A percentile compares a stretch with the other conserved stretches of the same genome.
Conservation (phyloP, 2,797 vertebrate species). For the Menidia menidia region DNA sequence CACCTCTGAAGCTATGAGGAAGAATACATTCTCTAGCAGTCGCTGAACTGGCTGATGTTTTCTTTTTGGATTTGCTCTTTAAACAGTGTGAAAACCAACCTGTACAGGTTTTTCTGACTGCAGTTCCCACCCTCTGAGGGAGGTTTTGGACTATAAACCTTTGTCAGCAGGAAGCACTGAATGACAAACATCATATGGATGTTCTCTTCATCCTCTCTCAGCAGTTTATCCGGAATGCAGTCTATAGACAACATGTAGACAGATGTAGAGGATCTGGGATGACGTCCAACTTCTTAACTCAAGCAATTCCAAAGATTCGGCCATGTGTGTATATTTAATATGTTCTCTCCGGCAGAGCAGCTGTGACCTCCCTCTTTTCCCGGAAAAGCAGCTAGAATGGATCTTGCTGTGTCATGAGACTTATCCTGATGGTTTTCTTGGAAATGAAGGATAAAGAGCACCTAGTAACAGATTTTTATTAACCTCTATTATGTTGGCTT, state of each 20-base stretch:
- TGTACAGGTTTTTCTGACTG: no score
- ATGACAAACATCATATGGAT: neutral
- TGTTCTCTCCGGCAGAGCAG: constrained; percentile 21
- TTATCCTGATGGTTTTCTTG: constrained; percentile 46
- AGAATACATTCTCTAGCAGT: no score
- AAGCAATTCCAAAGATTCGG: constrained; percentile 41
- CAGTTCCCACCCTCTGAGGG: neutral
- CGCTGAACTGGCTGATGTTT: neutral
- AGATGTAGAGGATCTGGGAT: constrained; percentile 38
- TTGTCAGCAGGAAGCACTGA: neutral
- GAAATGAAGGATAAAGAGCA: constrained; percentile 43
- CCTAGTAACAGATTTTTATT: constrained; percentile 36
- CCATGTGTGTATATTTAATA: constrained; percentile 41
- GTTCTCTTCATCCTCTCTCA: constrained; percentile 8
- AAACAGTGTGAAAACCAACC: neutral
- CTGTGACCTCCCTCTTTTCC: constrained; percentile 54
- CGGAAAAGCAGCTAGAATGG: constrained; percentile 55
- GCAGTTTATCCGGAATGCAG: constrained; percentile 36
- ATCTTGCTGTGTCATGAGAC: constrained; percentile 52
- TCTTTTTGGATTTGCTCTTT: neutral
- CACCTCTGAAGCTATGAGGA: neutral
- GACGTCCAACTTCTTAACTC: constrained; percentile 29
- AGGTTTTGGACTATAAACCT: neutral
- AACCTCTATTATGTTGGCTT: constrained; percentile 34
- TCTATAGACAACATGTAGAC: constrained; percentile 47